These are phyloP conservation scores for Neoseiulus cucumeris DNA, from an alignment of 1,140 invertebrate species.

Conservation along the genomic window DNA sequence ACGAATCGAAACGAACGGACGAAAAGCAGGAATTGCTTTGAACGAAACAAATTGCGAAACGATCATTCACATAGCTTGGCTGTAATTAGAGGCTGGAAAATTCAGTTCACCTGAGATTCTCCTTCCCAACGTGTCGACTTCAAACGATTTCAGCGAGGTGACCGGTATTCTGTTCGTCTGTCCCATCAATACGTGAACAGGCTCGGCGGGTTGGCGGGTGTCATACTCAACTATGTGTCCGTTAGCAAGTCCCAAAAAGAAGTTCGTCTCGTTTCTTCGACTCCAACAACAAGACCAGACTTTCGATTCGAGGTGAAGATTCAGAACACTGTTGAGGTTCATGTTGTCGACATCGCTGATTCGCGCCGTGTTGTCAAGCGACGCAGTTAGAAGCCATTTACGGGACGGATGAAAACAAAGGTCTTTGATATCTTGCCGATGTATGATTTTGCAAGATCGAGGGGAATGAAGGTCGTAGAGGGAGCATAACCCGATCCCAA, in stretches of 20 bases:
- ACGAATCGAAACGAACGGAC: background rate
- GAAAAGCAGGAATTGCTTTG: background rate
- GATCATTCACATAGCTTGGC: background rate
- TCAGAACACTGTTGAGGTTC: background rate
- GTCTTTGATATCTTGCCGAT: background rate
- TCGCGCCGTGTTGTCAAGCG: background rate
- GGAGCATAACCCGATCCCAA: background rate
- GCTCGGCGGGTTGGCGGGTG: background rate
- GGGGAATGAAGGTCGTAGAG: background rate
- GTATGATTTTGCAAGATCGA: background rate
- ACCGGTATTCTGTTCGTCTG: background rate
- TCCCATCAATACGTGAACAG: background rate
- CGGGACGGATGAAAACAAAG: background rate
- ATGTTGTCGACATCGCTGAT: background rate
- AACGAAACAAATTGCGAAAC: background rate
- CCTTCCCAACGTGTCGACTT: background rate
- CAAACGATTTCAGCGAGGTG: background rate
- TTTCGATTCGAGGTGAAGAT: background rate
- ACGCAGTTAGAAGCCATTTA: background rate
- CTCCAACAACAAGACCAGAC: constrained; percentile 6
- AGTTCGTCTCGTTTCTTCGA: background rate
- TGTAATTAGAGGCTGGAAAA: background rate
- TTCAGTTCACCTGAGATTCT: background rate
- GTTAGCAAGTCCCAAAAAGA: background rate
- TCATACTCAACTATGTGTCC: background rate